A percentile compares a stretch with the other conserved stretches of the same genome.
phyloP scores from a whole-genome alignment of 2,113 vertebrate species.

The Pipra filicauda region DNA sequence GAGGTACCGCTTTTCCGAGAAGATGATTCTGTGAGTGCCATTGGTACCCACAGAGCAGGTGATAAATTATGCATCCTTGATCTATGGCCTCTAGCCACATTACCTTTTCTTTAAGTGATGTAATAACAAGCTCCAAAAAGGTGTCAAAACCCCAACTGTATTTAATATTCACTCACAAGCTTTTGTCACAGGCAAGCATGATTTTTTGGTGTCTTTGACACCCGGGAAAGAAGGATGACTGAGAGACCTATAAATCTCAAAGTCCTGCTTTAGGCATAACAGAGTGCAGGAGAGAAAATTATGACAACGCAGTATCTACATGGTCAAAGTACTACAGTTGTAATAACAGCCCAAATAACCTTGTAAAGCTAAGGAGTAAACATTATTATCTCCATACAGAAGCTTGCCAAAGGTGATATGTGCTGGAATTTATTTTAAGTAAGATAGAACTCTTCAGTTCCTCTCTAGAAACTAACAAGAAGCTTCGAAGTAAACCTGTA shows the following conservation, averaged over 20 bases:
- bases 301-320: slow-evolving; percentile 20
- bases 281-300: not conserved
- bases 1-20: slow-evolving; percentile 1
- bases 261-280: not conserved
- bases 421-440: slow-evolving; percentile 7
- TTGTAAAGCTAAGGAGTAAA: slow-evolving; percentile 33
- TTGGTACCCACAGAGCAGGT: not conserved
- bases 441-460: not conserved
- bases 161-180: slow-evolving; percentile 8
- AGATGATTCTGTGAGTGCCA: not conserved
- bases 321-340: slow-evolving; percentile 53
- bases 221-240: not conserved
- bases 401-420: slow-evolving; percentile 12
- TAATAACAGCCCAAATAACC: not conserved
- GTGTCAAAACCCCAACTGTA: not conserved
- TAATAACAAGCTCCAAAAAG: not conserved
- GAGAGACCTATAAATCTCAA: not conserved
- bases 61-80: not conserved
- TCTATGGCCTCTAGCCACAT: not conserved
- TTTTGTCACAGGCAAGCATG: not conserved
- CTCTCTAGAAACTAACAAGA: not conserved
- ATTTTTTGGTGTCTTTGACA: not conserved
- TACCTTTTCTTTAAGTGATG: not conserved
- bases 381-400: slow-evolving; percentile 18
- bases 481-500: not conserved